Evolutionary conservation across 2,113 vertebrate genomes (phyloP).

Genomic region (Chauna torquata): DNA sequence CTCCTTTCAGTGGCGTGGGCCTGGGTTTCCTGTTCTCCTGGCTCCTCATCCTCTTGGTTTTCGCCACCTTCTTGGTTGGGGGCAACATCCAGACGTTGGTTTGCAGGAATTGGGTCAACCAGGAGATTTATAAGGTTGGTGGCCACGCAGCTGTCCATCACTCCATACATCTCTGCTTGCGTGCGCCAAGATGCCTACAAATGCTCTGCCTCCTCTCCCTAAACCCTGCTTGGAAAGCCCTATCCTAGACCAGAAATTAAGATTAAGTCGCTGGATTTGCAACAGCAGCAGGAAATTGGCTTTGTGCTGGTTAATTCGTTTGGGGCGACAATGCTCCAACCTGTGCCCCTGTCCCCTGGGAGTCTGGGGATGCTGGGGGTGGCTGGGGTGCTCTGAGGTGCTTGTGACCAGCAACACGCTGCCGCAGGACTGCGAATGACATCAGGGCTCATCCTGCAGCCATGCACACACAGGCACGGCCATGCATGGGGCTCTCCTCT

Average conservation of each 20-base stretch:
- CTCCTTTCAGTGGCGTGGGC: constrained; percentile 68
- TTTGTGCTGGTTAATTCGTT: neutral
- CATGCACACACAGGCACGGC: fast-evolving
- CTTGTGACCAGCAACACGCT: fast-evolving
- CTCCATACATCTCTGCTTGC: fast-evolving
- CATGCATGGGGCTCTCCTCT: fast-evolving
- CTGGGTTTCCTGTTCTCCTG: constrained; percentile 81
- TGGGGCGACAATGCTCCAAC: fast-evolving
- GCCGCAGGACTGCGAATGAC: fast-evolving
- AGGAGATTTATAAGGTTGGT: constrained; percentile 79
- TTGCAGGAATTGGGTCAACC: constrained; percentile 78
- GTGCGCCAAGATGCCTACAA: neutral
- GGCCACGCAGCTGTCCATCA: fast-evolving
- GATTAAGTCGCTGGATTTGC: neutral
- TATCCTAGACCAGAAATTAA: neutral
- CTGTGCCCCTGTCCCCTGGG: no score
- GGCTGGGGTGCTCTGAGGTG: neutral
- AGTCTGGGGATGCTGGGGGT: neutral
- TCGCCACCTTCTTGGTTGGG: constrained; percentile 79
- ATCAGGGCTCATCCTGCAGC: fast-evolving
- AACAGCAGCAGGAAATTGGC: neutral
- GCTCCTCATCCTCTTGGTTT: constrained; percentile 80
- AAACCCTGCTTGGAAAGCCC: neutral
- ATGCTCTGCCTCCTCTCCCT: fast-evolving
- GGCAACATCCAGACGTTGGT: constrained; percentile 79